Conservation (phyloP, 1,140 invertebrate genomes). For the Eciton burchellii region DNA sequence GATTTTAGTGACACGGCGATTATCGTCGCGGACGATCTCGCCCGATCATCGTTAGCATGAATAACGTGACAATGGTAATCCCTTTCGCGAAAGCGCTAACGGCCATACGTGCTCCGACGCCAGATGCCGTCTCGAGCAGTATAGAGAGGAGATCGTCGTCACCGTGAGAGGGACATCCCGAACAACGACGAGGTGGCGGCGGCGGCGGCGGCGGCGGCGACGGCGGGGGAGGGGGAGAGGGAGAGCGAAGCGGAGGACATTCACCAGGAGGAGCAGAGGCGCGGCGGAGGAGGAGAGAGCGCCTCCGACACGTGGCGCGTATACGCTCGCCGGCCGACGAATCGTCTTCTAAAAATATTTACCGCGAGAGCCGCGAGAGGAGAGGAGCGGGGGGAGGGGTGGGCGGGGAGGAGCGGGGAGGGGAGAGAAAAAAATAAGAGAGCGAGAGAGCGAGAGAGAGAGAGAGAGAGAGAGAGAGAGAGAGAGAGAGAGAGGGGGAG, state of each 20-base stretch:
- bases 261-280: conserved; percentile 61
- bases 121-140: conserved; percentile 76
- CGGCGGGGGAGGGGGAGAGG: conserved; percentile 22
- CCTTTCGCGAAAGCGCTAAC: conserved; percentile 77
- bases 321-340: conserved; percentile 65
- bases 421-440: conserved; percentile 42
- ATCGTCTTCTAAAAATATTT: conserved; percentile 75
- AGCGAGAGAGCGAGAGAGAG: conserved; percentile 20
- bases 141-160: conserved; percentile 68
- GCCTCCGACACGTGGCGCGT: conserved; percentile 73
- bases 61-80: conserved; percentile 84
- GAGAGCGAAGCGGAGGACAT: conserved; percentile 56
- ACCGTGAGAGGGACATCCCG: conserved; percentile 58
- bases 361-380: conserved; percentile 2
- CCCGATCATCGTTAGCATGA: conserved; percentile 84
- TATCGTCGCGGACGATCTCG: conserved; percentile 82
- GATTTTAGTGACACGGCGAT: conserved; percentile 83
- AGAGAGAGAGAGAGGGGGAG: no score
- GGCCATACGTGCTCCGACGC: conserved; percentile 74
- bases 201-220: conserved; percentile 13
- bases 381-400: not conserved
- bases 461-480: conserved; percentile 5
- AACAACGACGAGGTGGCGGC: no score
- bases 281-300: conserved; percentile 35
- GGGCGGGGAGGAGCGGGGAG: not conserved